A percentile compares a stretch with the other conserved stretches of the same genome.
Evolutionary conservation across 2,113 vertebrate genomes (phyloP).

Genomic region (Indicator maculatus): DNA sequence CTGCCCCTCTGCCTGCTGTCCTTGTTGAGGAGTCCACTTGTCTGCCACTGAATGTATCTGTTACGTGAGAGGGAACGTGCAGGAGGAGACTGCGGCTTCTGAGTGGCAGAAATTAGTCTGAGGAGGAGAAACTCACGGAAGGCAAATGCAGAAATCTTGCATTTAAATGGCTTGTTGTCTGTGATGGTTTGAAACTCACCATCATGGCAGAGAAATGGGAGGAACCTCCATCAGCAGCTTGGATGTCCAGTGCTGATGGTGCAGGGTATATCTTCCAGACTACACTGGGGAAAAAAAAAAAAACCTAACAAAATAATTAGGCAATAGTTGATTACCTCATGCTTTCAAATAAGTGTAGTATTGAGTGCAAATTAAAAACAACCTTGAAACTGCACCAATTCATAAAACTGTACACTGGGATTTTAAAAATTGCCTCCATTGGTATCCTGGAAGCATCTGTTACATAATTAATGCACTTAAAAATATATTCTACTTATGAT

Average conservation of each 20-base stretch:
- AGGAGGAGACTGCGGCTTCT: neutral
- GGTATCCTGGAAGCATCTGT: slow-evolving; percentile 70
- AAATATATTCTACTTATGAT: slow-evolving; percentile 71
- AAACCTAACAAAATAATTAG: neutral
- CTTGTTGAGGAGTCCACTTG: too few relatives aligned
- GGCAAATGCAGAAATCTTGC: neutral
- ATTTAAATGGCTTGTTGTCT: accelerated
- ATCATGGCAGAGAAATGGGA: neutral
- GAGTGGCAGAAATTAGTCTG: neutral
- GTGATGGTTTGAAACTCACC: neutral
- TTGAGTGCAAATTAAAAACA: slow-evolving; percentile 18
- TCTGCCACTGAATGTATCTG: neutral
- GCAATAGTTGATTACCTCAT: neutral
- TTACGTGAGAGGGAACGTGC: accelerated
- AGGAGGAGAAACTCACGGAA: neutral
- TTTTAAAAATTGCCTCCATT: slow-evolving; percentile 66
- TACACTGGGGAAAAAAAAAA: neutral
- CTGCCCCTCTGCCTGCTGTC: neutral
- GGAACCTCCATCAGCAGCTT: neutral
- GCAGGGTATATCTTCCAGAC: neutral
- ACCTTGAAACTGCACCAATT: slow-evolving; percentile 49
- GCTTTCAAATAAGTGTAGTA: neutral
- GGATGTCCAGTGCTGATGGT: accelerated
- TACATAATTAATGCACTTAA: slow-evolving; percentile 72
- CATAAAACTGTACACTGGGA: slow-evolving; percentile 36